A percentile compares a stretch with the other conserved stretches of the same genome.
Evolutionary conservation across 2,113 vertebrate genomes (phyloP).

Genomic region (Pachyramphus minor): DNA sequence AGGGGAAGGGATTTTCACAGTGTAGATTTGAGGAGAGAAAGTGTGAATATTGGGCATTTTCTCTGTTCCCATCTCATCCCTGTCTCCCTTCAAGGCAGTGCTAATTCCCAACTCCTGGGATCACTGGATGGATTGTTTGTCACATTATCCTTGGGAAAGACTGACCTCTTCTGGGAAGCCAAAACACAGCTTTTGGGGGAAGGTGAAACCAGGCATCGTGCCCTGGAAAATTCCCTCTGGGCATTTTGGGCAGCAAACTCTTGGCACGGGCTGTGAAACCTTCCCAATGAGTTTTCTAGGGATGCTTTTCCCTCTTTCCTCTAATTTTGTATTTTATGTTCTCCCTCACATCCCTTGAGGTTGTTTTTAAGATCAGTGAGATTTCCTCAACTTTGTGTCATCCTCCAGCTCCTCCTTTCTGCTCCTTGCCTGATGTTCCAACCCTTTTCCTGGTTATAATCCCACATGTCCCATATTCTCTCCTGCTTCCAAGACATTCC

Average conservation of each 20-base stretch:
- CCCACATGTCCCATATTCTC: background rate
- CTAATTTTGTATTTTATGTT: background rate
- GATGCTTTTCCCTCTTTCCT: background rate
- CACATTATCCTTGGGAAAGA: background rate
- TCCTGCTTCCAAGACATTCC: background rate
- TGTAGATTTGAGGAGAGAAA: background rate
- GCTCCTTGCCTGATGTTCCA: background rate
- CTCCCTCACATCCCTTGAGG: fast-evolving
- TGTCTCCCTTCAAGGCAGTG: background rate
- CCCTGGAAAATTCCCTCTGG: background rate
- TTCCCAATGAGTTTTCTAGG: background rate
- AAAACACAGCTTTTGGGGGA: background rate
- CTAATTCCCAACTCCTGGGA: background rate
- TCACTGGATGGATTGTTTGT: background rate
- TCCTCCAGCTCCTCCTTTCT: background rate
- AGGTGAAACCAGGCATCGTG: background rate
- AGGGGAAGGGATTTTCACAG: background rate
- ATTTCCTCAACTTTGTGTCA: background rate
- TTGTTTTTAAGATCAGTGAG: background rate
- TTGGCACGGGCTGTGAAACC: background rate
- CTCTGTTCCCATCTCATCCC: background rate
- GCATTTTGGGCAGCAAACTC: background rate
- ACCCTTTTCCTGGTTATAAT: background rate
- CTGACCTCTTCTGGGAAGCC: conserved; percentile 48
- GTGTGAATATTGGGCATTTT: background rate